Percentiles rank a stretch among this genome's conserved stretches.
Conservation (phyloP, 2,113 vertebrate genomes). For the Phylloscopus whistleri region DNA sequence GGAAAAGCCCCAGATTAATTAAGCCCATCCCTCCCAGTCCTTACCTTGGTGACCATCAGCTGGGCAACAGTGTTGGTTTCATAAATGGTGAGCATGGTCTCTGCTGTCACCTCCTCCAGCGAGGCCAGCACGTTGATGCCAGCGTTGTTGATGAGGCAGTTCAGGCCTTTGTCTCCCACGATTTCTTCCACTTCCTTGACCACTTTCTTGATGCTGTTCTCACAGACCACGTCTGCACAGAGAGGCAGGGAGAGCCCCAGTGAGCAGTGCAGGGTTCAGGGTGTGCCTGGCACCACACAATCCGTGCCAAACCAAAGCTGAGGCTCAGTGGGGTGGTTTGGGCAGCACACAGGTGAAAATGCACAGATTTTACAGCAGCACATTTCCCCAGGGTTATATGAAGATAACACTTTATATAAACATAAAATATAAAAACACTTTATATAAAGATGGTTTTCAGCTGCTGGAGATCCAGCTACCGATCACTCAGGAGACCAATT, state of each 20-base stretch:
- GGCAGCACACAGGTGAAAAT: background rate
- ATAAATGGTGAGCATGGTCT: conserved; percentile 73
- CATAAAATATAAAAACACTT: too few relatives aligned
- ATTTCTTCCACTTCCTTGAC: conserved; percentile 62
- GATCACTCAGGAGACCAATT: background rate
- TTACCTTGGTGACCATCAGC: conserved; percentile 72
- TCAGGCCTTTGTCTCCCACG: conserved; percentile 67
- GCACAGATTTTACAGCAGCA: background rate
- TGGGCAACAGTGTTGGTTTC: conserved; percentile 73
- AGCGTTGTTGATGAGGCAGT: conserved; percentile 78
- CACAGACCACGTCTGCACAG: conserved; percentile 40
- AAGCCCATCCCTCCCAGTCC: background rate
- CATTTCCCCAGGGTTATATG: background rate
- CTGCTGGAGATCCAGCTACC: background rate
- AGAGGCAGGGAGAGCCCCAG: background rate
- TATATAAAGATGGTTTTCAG: background rate
- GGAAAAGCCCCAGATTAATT: background rate
- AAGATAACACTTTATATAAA: too few relatives aligned
- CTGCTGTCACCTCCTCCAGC: conserved; percentile 48
- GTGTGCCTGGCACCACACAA: rapidly evolving
- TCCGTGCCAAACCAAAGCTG: background rate
- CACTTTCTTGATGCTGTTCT: conserved; percentile 70
- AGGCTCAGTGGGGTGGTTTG: background rate
- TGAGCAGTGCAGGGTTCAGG: background rate
- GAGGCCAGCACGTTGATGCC: conserved; percentile 20